Conservation (phyloP, 2,113 vertebrate genomes). For the Callaeas wilsoni region DNA sequence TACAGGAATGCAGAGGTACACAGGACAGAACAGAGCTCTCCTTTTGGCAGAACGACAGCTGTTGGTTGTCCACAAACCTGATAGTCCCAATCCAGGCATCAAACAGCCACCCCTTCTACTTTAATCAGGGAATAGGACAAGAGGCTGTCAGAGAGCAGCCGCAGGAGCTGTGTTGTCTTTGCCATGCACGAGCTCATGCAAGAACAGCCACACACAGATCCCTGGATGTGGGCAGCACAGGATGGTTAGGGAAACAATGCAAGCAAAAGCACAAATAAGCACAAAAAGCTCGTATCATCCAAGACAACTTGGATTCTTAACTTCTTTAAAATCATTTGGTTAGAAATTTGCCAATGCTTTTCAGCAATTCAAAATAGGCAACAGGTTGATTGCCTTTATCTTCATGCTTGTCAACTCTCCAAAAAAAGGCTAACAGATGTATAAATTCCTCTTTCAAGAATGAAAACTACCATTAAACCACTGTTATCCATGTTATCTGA, state of each 20-base stretch:
- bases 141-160: background rate
- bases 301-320: background rate
- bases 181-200: background rate
- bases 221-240: background rate
- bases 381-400: background rate
- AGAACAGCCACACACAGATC: background rate
- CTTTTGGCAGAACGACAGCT: background rate
- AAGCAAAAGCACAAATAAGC: background rate
- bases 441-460: background rate
- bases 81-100: background rate
- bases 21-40: background rate
- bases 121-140: background rate
- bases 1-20: background rate
- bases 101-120: background rate
- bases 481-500: background rate
- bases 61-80: background rate
- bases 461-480: background rate
- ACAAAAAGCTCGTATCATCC: accelerated
- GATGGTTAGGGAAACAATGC: background rate
- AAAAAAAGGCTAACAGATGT: background rate
- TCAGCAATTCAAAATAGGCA: background rate
- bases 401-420: background rate
- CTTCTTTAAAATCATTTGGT: background rate
- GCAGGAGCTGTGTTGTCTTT: background rate
- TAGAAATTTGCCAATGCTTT: background rate